Evolutionary conservation across 2,797 vertebrate genomes (phyloP), one percentile per base, ranked within the genome.

Genomic region (Phyllotis vaccarum): DNA sequence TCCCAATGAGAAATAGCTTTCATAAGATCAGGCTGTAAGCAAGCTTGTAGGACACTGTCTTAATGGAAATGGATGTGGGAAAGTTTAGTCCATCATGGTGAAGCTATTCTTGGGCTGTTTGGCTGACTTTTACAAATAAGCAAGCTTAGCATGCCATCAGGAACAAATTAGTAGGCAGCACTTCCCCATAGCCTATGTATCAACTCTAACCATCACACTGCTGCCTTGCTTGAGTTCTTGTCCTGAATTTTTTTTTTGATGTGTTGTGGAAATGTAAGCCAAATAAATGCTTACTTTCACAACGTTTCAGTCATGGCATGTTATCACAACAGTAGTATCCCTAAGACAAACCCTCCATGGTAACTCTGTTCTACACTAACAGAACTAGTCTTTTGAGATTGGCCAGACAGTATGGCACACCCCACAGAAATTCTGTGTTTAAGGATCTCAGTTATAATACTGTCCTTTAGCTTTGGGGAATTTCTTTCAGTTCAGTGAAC

Each of bases 401-500:
- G 52, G 68, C 22, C 43, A 66, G 6, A 29, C 52, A 43, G 91
- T 81, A 19, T 6, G 5, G 27, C 17, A 9, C 6, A 78, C 10
- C 22, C 17, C 8, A 88, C 5, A 72, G 22, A 0, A 66, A 68
- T 86, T 52, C 62, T 24, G 1, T 31, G 0, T 5, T 37, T 17
- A 66, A 3, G 0, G 31, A 24, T 86, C 21, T 86, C 76, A 54
- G 10, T 22, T n/a, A 19, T 58, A 95, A 83, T 54, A 22, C 1
- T 62, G 1, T 34, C 16, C 52, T 89, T 21, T 21, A 81, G 11
- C 16, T 46, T 43, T 62, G 14, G 85, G 27, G 24, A 13, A 91
- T 66, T 91, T 60, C 37, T 81, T 81, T 91, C 10, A 91, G 5
- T 90, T 82, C 43, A 87, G 3, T 90, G 91, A 29, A 87, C 22